These are phyloP conservation scores for Bradypodion ventrale DNA, from an alignment of 2,797 vertebrate genomes.

Conservation along the genomic window DNA sequence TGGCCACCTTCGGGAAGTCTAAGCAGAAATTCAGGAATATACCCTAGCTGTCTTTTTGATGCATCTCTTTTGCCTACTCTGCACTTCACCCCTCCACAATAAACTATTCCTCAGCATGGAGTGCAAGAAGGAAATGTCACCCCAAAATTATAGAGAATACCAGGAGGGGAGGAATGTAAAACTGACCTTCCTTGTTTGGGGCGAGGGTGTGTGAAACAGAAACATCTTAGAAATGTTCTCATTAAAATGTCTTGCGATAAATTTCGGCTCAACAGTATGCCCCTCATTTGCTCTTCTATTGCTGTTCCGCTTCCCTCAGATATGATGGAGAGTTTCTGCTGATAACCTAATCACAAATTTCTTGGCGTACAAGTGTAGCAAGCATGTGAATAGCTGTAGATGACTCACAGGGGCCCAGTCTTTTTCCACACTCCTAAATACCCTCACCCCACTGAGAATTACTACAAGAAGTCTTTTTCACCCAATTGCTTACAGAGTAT, in stretches of 20 bases:
- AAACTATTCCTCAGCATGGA: background rate
- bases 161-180: background rate
- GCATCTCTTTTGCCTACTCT: background rate
- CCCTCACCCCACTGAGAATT: conserved; percentile 26
- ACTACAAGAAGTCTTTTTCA: conserved; percentile 21
- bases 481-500: background rate
- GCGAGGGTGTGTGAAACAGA: background rate
- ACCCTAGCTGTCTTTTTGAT: background rate
- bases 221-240: background rate
- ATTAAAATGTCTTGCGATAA: background rate
- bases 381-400: conserved; percentile 16
- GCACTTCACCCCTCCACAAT: background rate
- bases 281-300: rapidly evolving
- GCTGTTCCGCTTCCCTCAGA: rapidly evolving
- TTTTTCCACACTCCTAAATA: background rate
- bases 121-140: background rate
- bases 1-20: background rate
- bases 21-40: background rate
- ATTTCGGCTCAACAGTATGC: background rate
- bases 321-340: conserved; percentile 16
- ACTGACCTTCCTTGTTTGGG: background rate
- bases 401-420: conserved; percentile 31
- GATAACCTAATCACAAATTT: conserved; percentile 14
- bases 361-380: rapidly evolving
- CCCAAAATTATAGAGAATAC: background rate